phyloP scores from a whole-genome alignment of 2,113 vertebrate species.

The Cyanoderma ruficeps region DNA sequence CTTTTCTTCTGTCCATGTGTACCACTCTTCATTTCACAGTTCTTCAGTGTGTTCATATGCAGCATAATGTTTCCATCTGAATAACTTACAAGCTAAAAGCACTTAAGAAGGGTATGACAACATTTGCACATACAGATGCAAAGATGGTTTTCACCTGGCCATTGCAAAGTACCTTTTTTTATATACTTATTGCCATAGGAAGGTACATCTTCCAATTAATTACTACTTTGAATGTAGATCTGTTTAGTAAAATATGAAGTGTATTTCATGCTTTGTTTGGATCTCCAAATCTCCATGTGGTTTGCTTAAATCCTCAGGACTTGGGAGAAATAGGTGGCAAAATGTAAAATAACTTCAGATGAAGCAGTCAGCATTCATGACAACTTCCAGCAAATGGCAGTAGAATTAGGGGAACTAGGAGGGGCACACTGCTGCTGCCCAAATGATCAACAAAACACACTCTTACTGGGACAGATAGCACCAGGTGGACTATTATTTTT shows the following conservation, averaged over 20 bases:
- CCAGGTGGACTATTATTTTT: background rate
- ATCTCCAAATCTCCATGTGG: background rate
- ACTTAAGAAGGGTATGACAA: background rate
- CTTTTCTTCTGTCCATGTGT: background rate
- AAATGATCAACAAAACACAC: background rate
- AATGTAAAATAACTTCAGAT: background rate
- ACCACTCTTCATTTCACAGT: background rate
- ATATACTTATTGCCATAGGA: background rate
- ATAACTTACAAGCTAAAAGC: background rate
- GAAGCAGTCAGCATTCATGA: background rate
- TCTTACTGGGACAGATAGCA: background rate
- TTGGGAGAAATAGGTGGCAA: background rate
- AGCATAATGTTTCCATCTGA: background rate
- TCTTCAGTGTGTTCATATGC: background rate
- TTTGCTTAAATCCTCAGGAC: background rate
- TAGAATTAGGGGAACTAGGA: background rate
- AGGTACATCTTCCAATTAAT: background rate
- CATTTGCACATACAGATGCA: background rate
- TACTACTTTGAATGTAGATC: background rate
- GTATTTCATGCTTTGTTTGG: background rate
- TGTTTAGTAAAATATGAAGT: background rate
- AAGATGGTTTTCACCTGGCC: background rate
- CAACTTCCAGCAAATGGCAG: background rate
- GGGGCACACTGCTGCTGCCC: rapidly evolving
- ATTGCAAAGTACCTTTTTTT: background rate